Conservation (phyloP, 2,888 invertebrate species). For the Julus scanicus region DNA sequence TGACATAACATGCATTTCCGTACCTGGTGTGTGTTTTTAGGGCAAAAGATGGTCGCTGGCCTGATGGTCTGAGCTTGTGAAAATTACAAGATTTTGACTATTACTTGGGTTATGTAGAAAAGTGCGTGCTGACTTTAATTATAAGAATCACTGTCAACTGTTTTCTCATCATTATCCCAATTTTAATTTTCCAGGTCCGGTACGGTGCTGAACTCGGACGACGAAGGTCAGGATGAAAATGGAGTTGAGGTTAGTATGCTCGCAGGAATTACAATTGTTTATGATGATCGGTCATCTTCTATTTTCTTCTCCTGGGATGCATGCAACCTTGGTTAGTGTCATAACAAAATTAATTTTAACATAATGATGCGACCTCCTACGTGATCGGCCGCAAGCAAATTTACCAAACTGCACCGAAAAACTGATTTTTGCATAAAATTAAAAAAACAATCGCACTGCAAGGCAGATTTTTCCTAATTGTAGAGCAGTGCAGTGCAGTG, state of each 20-base stretch:
- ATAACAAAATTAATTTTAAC: too few relatives aligned
- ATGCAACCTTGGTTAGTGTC: not conserved
- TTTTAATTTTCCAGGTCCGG: not conserved
- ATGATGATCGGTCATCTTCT: not conserved
- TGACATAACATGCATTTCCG: not conserved
- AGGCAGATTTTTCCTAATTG: too few relatives aligned
- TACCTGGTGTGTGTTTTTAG: not conserved
- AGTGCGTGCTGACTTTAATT: not conserved
- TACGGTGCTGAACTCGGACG: conserved; percentile 43
- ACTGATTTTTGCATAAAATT: too few relatives aligned
- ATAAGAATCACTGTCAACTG: not conserved
- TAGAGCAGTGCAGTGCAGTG: too few relatives aligned
- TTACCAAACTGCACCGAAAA: too few relatives aligned
- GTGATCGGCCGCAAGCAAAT: too few relatives aligned
- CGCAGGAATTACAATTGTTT: not conserved
- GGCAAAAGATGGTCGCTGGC: not conserved
- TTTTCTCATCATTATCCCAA: not conserved
- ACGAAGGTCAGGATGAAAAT: conserved; percentile 42
- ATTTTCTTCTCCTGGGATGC: not conserved
- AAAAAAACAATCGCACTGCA: too few relatives aligned
- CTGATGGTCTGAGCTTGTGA: not conserved
- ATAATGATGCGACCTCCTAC: too few relatives aligned
- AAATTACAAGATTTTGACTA: not conserved
- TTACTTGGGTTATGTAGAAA: not conserved
- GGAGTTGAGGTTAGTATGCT: conserved; percentile 18